Evolutionary conservation across 1,140 invertebrate species (phyloP).

Genomic region (Drosophila yakuba): DNA sequence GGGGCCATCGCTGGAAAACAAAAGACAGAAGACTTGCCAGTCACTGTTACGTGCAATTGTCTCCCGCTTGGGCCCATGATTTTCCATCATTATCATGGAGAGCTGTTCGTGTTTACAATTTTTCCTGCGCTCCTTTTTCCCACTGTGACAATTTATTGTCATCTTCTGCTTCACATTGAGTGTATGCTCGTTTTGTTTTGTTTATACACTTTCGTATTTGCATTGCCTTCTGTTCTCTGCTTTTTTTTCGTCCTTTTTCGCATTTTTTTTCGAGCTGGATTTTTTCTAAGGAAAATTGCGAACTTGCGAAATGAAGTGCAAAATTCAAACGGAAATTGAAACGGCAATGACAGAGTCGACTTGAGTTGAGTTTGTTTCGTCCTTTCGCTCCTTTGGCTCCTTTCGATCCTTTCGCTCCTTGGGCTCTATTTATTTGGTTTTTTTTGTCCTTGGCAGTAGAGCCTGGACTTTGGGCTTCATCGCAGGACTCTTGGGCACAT

Average conservation of each 20-base stretch:
- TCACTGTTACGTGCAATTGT: constrained; percentile 77
- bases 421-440: constrained; percentile 2
- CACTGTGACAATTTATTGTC: constrained; percentile 76
- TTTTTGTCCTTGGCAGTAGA: constrained; percentile 20
- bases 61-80: constrained; percentile 67
- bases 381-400: constrained; percentile 1
- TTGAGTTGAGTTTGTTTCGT: constrained; percentile 57
- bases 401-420: neutral
- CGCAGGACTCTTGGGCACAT: constrained; percentile 50
- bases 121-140: constrained; percentile 21
- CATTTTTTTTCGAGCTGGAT: constrained; percentile 10
- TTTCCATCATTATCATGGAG: constrained; percentile 81
- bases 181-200: constrained; percentile 67
- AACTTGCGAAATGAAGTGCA: constrained; percentile 83
- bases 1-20: constrained; percentile 1
- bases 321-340: constrained; percentile 84
- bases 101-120: constrained; percentile 73
- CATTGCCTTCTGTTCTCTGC: constrained; percentile 66
- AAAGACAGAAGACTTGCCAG: constrained; percentile 19
- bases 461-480: constrained; percentile 27
- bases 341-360: constrained; percentile 80
- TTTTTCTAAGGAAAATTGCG: constrained; percentile 71
- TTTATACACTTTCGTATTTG: constrained; percentile 70
- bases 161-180: constrained; percentile 58
- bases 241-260: neutral